Evolutionary conservation across 2,888 invertebrate species (phyloP), one percentile per base, ranked within the genome.

Genomic region (Xylota sylvarum): DNA sequence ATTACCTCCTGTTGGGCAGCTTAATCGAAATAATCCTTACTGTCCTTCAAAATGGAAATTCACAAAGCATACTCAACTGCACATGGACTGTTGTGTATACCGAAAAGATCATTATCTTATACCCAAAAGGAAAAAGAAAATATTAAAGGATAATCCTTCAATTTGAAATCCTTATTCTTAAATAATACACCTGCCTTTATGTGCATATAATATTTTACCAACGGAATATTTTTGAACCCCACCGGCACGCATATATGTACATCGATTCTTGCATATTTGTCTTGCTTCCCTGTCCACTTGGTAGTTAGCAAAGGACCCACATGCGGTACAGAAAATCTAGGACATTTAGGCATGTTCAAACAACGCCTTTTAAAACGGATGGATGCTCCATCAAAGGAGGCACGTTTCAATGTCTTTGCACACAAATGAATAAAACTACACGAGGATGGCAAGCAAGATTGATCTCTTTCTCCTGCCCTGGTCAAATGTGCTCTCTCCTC

Each of bases 141-240:
- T 52, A 52, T 40, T 35, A 69, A 69, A 52, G 52, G 52, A 69
- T 69, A 40, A 69, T 69, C 67, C 52, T 35, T 69, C 52, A 52
- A 52, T 52, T 23, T 69, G 9, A 32, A 52, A 65, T 17, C 50
- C 50, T 50, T 19, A 50, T 50, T 23, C 19, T 23, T 19, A 46
- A 7, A 17, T 17, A 43, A 43, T 43, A 43, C 14, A 23, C 50
- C 19, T 50, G 0, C 10, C 5, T 40, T n/a, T 19, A 10, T 14
- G 17, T 9, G 5, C 4, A 5, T 14, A 19, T 9, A 12, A n/a
- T n/a, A n/a, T n/a, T n/a, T n/a, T n/a, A n/a, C n/a, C n/a, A n/a
- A n/a, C 3, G 23, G 23, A 43, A 14, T n/a, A 19, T 6, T 14
- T 19, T 17, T 17, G 3, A 12, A 17, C 5, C 1, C n/a, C 46